Conservation (phyloP, 2,888 invertebrate species). For the Euspilapteryx auroguttella region DNA sequence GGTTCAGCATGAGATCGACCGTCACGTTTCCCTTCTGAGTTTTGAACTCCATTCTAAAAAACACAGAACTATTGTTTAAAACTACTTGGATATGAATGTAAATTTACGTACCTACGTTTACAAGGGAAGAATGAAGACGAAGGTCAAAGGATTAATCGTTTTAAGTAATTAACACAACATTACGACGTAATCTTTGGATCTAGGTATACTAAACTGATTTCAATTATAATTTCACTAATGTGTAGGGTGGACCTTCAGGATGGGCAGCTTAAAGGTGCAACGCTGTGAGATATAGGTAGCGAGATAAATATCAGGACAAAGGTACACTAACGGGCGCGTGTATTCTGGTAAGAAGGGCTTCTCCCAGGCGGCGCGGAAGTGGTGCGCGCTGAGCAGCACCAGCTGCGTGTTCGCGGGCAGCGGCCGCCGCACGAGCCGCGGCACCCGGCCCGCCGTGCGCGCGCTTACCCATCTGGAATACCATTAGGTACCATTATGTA, state of each 20-base stretch:
- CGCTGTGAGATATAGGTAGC: too few species aligned
- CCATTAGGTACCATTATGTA: neutral
- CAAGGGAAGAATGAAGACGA: too few species aligned
- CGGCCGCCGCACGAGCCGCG: slow-evolving; percentile 51
- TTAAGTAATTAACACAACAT: too few species aligned
- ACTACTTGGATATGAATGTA: too few species aligned
- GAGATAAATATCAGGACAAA: neutral
- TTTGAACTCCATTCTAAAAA: slow-evolving; percentile 62
- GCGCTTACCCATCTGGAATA: slow-evolving; percentile 62
- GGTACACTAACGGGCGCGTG: slow-evolving; percentile 54
- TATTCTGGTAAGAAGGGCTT: slow-evolving; percentile 58
- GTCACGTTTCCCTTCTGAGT: slow-evolving; percentile 25
- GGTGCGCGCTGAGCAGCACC: slow-evolving; percentile 69
- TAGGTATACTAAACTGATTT: too few species aligned
- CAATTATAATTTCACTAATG: too few species aligned
- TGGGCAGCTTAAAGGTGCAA: too few species aligned
- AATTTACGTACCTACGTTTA: too few species aligned
- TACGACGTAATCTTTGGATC: too few species aligned
- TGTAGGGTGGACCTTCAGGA: too few species aligned
- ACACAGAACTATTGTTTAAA: too few species aligned
- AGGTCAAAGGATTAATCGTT: too few species aligned
- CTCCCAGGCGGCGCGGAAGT: slow-evolving; percentile 74
- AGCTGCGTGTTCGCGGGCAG: slow-evolving; percentile 60
- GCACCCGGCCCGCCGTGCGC: slow-evolving; percentile 65
- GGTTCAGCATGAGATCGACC: slow-evolving; percentile 69